Conservation (phyloP, 1,140 invertebrate genomes). For the Acyrthosiphon pisum region DNA sequence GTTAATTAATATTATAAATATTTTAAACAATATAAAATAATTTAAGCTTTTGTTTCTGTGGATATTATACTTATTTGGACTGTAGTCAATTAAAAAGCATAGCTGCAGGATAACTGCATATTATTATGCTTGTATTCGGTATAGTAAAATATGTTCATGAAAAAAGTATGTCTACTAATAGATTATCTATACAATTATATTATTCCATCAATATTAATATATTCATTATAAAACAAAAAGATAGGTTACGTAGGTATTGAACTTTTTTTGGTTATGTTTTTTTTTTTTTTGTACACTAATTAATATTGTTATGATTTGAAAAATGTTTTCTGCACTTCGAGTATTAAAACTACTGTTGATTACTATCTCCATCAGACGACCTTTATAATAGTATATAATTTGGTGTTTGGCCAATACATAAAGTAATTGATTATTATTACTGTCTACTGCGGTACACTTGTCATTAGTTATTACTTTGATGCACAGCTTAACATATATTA, state of each 20-base stretch:
- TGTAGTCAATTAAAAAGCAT: neutral
- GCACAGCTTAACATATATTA: neutral
- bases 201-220: neutral
- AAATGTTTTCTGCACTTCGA: neutral
- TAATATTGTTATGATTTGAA: neutral
- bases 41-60: neutral
- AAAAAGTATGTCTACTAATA: neutral
- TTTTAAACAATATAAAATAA: neutral
- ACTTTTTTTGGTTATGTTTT: neutral
- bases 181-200: neutral
- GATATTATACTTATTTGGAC: slow-evolving; percentile 13
- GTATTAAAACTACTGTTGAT: neutral
- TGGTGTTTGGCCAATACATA: neutral
- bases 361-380: neutral
- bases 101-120: neutral
- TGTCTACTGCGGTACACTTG: neutral
- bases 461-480: neutral
- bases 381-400: neutral
- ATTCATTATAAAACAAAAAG: neutral
- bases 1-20: neutral
- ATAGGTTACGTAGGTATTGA: too few relatives aligned
- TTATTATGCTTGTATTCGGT: neutral
- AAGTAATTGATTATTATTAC: neutral
- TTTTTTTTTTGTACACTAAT: neutral
- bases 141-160: neutral